phyloP scores from a whole-genome alignment of 2,888 invertebrate species.

The Andrena chrysosceles region DNA sequence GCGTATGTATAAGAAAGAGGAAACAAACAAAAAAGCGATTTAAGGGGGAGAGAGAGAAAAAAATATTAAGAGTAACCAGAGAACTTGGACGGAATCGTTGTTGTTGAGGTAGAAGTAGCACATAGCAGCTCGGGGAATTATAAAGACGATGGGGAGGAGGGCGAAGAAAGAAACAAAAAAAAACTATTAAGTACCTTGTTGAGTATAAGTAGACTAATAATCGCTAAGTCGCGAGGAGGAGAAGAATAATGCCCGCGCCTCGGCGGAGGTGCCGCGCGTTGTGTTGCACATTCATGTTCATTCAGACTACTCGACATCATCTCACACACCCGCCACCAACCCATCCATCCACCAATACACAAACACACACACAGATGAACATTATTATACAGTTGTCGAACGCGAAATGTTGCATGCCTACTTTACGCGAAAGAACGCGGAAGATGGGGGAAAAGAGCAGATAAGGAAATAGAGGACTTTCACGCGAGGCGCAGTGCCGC shows the following conservation, averaged over 20 bases:
- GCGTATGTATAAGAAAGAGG: conserved; percentile 63
- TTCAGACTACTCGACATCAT: conserved; percentile 46
- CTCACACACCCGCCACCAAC: conserved; percentile 1
- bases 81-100: conserved; percentile 76
- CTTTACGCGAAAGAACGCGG: conserved; percentile 35
- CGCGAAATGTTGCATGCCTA: conserved; percentile 67
- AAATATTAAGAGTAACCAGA: conserved; percentile 14
- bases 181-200: conserved; percentile 83
- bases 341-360: neutral
- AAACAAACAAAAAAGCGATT: conserved; percentile 24
- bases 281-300: conserved; percentile 63
- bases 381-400: conserved; percentile 53
- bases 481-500: conserved; percentile 61
- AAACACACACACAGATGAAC: conserved; percentile 29
- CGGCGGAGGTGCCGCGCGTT: conserved; percentile 48
- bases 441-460: conserved; percentile 18
- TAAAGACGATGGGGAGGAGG: conserved; percentile 50
- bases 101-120: conserved; percentile 80
- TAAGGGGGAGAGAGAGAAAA: too few relatives aligned
- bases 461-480: conserved; percentile 20
- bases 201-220: conserved; percentile 82
- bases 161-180: conserved; percentile 44
- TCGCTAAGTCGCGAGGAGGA: conserved; percentile 72
- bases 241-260: conserved; percentile 41
- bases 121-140: conserved; percentile 79